Conservation (phyloP, 2,888 invertebrate species). For the Blastobasis adustella region DNA sequence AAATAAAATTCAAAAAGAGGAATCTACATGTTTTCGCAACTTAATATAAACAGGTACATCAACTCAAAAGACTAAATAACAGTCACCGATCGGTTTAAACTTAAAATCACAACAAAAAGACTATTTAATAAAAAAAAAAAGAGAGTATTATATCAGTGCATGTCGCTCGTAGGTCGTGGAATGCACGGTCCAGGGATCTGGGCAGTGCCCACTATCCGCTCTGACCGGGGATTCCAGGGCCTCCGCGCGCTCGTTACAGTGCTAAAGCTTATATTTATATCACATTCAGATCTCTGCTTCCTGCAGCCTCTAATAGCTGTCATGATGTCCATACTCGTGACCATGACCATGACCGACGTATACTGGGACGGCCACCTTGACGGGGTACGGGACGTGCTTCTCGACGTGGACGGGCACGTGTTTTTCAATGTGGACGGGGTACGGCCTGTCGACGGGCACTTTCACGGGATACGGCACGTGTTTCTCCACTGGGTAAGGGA, state of each 20-base stretch:
- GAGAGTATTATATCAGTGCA: constrained; percentile 63
- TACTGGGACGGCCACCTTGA: constrained; percentile 76
- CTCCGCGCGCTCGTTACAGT: constrained; percentile 47
- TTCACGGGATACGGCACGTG: constrained; percentile 79
- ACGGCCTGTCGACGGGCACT: constrained; percentile 77
- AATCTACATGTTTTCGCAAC: constrained; percentile 25
- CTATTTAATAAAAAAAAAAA: constrained; percentile 23
- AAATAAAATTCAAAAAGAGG: constrained; percentile 23
- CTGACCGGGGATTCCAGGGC: constrained; percentile 39
- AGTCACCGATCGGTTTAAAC: constrained; percentile 49
- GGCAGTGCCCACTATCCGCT: constrained; percentile 42
- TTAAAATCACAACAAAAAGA: constrained; percentile 50
- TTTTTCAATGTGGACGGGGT: constrained; percentile 79
- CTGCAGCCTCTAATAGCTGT: constrained; percentile 72
- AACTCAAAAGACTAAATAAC: constrained; percentile 59
- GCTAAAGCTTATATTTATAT: constrained; percentile 71
- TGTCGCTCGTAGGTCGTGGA: constrained; percentile 42
- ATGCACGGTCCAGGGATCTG: constrained; percentile 34
- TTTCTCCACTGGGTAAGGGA: constrained; percentile 80
- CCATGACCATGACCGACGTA: constrained; percentile 62
- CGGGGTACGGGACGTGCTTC: constrained; percentile 77
- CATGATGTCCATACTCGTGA: constrained; percentile 70
- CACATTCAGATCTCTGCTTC: constrained; percentile 70
- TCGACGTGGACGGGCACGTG: constrained; percentile 78
- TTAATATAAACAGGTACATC: constrained; percentile 69